Percentiles rank a stretch among this genome's conserved stretches.
phyloP scores from a whole-genome alignment of 2,797 vertebrate genomes.

The Rhincodon typus region DNA sequence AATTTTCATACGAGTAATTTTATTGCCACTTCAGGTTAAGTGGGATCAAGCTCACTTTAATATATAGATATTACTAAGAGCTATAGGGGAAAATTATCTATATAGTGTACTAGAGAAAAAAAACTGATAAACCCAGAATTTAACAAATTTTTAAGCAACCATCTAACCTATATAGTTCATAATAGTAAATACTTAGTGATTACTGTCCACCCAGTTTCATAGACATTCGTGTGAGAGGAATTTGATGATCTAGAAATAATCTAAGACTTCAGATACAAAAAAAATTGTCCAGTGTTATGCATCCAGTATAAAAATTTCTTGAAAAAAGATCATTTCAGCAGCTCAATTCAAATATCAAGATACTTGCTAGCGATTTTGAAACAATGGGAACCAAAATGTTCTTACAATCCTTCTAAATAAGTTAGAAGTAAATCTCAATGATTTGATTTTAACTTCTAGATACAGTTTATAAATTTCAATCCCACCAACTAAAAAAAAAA shows the following conservation, averaged over 20 bases:
- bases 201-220: not conserved
- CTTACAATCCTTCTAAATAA: not conserved
- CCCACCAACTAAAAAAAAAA: not conserved
- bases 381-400: not conserved
- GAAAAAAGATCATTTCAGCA: not conserved
- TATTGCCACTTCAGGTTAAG: not conserved
- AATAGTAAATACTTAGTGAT: not conserved
- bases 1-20: conserved; percentile 20
- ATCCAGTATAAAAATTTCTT: not conserved
- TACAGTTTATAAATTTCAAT: not conserved
- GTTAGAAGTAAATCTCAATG: not conserved
- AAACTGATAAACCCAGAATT: not conserved
- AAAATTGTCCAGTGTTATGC: not conserved
- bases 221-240: not conserved
- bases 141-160: too few species aligned
- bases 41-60: not conserved
- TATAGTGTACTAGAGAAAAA: not conserved
- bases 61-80: not conserved
- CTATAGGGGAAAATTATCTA: not conserved
- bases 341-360: too few species aligned
- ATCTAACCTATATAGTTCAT: not conserved
- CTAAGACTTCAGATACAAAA: not conserved
- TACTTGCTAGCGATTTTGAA: not conserved
- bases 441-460: not conserved
- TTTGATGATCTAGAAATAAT: not conserved